Percentiles rank a stretch among this genome's conserved stretches.
Conservation (phyloP, 2,113 vertebrate species). For the Nycticebus coucang region DNA sequence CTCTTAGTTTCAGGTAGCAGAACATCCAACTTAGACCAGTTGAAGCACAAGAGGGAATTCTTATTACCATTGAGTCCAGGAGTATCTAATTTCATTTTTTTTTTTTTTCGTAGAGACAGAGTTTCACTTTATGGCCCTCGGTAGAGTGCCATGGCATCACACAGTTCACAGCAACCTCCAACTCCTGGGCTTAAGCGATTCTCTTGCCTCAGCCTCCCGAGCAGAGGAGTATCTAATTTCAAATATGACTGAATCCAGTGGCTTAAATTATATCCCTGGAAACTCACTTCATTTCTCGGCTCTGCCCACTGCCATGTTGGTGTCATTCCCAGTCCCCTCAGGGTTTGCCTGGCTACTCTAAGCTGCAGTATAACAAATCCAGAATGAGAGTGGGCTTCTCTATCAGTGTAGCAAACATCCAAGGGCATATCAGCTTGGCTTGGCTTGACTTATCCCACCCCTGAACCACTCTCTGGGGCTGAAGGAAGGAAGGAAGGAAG, state of each 20-base stretch:
- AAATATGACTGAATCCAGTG: neutral
- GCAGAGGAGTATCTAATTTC: neutral
- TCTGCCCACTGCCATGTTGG: neutral
- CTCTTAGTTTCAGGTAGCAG: neutral
- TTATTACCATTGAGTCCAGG: neutral
- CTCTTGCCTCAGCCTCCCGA: too few species aligned
- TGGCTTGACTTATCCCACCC: neutral
- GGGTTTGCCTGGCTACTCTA: neutral
- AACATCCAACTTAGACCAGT: neutral
- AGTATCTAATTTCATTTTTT: slow-evolving; percentile 9
- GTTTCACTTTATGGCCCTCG: too few species aligned
- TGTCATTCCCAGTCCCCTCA: neutral
- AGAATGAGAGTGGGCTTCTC: neutral
- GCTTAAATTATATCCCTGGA: neutral
- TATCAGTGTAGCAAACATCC: neutral
- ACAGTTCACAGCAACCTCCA: too few species aligned
- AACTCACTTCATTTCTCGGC: neutral
- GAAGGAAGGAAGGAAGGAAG: neutral
- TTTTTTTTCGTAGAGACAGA: too few species aligned
- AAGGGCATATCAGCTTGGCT: neutral
- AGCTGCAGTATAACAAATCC: neutral
- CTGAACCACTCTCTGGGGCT: neutral
- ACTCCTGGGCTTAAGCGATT: too few species aligned
- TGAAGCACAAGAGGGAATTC: neutral
- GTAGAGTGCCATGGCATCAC: too few species aligned